Conservation (phyloP, 2,888 invertebrate species). For the Archaeoteleia sp. region DNA sequence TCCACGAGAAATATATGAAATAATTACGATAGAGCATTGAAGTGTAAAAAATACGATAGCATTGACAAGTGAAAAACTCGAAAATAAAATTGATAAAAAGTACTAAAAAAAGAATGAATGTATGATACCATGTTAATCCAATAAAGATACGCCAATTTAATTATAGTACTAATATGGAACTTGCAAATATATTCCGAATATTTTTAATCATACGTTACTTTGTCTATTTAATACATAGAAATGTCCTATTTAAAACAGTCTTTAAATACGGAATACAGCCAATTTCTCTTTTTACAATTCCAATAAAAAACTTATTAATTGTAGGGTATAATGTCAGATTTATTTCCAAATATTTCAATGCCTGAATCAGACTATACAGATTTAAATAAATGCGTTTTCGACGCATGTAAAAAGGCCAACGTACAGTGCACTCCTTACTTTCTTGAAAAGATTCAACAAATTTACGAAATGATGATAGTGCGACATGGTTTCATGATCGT, state of each 20-base stretch:
- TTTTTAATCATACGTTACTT: no score
- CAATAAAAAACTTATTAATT: slow-evolving; percentile 65
- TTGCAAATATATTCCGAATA: no score
- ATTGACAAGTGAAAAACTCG: no score
- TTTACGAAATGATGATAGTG: slow-evolving; percentile 80
- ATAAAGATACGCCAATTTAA: no score
- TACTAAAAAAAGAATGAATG: no score
- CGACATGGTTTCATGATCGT: slow-evolving; percentile 81
- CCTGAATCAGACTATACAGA: slow-evolving; percentile 85
- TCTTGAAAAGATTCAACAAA: slow-evolving; percentile 78
- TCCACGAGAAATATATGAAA: no score
- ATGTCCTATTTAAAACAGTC: not conserved
- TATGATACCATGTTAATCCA: no score
- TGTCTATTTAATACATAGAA: slow-evolving; percentile 1
- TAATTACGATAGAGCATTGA: no score
- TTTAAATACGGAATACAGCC: no score
- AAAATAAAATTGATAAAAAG: no score
- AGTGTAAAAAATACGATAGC: no score
- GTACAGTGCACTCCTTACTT: slow-evolving; percentile 84
- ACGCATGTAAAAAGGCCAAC: slow-evolving; percentile 83
- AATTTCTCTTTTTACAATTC: slow-evolving; percentile 5
- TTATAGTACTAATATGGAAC: no score
- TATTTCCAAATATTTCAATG: slow-evolving; percentile 79
- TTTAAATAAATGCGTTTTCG: slow-evolving; percentile 80
- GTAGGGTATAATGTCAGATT: slow-evolving; percentile 80